Evolutionary conservation across 2,888 invertebrate species (phyloP), one percentile per base, ranked within the genome.

Genomic region (Exocentrus adspersus): DNA sequence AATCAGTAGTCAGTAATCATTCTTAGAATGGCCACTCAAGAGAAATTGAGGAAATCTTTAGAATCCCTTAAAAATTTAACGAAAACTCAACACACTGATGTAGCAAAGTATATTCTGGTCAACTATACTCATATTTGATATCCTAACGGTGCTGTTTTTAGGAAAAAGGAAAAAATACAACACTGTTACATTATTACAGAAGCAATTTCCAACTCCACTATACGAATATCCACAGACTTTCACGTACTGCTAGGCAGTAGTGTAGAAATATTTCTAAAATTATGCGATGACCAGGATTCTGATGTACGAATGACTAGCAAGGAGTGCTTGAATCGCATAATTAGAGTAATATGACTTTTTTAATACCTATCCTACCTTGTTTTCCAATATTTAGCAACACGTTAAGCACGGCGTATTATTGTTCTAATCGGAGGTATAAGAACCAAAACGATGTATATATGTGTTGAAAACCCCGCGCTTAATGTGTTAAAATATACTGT

Each of bases 291-390:
- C 80, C 80, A 86, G 1, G 92, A 94, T 78, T 87, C 92, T 2
- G 91, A 93, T 80, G 88, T 93, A 21, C 85, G 93, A 62, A 90
- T 92, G 86, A 89, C 90, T 53, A 92, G 92, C 43, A 92, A 93
- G 79, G 94, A 94, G 83, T 91, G 91, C 76, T 83, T 94, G 1
- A 93, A 93, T 79, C 87, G 88, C 79, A 90, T 92, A 57, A 91
- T 93, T 72, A 87, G 91, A 81, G 83, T 82, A 78, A 65, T 60
- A 37, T 5, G 14, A 2, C 32, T 9, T 54, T 12, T 32, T 37
- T 37, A 24, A 6, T 37, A 37, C 12, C 12, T 2, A 2, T 37
- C 14, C 14, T n/a, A n/a, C n/a, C n/a, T n/a, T n/a, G n/a, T n/a
- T n/a, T n/a, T n/a, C n/a, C n/a, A n/a, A n/a, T n/a, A n/a, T n/a